Evolutionary conservation across 2,888 invertebrate genomes (phyloP), one percentile per base, ranked within the genome.

Genomic region (Eupeodes latifasciatus): DNA sequence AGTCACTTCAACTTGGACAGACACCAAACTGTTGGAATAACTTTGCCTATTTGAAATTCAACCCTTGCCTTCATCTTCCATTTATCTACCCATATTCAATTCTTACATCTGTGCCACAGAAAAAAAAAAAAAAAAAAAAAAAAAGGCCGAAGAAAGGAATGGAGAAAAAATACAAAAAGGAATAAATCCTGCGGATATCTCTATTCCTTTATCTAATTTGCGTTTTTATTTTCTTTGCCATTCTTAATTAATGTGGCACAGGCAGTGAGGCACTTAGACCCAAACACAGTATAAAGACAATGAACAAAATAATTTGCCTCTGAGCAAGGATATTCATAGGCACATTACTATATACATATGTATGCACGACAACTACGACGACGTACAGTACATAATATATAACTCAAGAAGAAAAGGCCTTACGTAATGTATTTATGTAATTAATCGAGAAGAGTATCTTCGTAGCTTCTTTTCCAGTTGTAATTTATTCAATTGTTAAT

Each of bases 191-290:
- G 49, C 16, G 64, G 74, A 75, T 78, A 67, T 81, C 78, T 79
- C 66, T 78, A 86, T 82, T 79, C 62, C 64, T 69, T 79, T 75
- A 86, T 57, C 81, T 86, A 78, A 81, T 85, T 77, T 77, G 72
- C 66, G 77, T 77, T 55, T 57, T 67, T 62, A 49, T 74, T 67
- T 71, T 71, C 14, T 44, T 9, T 72, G 7, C 53, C 10, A n/a
- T 71, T 76, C 79, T 66, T 83, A 83, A 87, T 83, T 87, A 83
- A 87, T 80, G 83, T 66, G 47, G 47, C 57, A 44, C 27, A 27
- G 49, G 66, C 66, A 49, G 49, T 7, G 9, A 14, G 44, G 44
- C 59, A 34, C 6, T 72, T 59, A 57, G 44, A 16, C 1, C 16
- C 14, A 11, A 27, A 14, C 44, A 36, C 40, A n/a, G 2, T 2